phyloP scores from a whole-genome alignment of 2,113 vertebrate genomes.

The Hippopotamus amphibius region DNA sequence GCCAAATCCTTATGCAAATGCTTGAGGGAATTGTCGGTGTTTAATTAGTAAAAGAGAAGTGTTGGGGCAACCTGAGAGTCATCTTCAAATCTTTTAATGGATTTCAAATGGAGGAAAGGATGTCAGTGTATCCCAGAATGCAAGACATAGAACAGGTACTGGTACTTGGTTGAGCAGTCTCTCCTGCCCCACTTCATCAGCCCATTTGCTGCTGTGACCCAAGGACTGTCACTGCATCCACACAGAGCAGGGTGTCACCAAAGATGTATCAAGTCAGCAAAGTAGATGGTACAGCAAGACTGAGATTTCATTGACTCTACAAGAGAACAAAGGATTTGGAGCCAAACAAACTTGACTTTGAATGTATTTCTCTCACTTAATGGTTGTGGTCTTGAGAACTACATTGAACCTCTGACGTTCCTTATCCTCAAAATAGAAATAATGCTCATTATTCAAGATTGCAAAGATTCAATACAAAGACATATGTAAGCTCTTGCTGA shows the following conservation, averaged over 20 bases:
- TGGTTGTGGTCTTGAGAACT: neutral
- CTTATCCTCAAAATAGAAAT: neutral
- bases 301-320: neutral
- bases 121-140: neutral
- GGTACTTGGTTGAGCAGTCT: neutral
- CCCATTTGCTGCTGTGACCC: neutral
- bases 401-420: neutral
- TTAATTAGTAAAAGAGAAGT: constrained; percentile 18
- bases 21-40: neutral
- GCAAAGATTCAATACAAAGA: neutral
- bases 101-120: neutral
- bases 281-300: neutral
- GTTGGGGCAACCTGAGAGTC: neutral
- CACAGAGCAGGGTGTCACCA: neutral
- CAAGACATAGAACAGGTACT: neutral
- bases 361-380: neutral
- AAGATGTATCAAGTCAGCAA: neutral
- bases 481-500: neutral
- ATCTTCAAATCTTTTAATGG: neutral
- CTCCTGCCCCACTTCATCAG: neutral
- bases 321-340: neutral
- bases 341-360: neutral
- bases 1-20: neutral
- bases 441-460: neutral
- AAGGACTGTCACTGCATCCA: neutral